Percentiles rank a stretch among this genome's conserved stretches.
Conservation (phyloP, 2,888 invertebrate species). For the Argynnis bischoffii region DNA sequence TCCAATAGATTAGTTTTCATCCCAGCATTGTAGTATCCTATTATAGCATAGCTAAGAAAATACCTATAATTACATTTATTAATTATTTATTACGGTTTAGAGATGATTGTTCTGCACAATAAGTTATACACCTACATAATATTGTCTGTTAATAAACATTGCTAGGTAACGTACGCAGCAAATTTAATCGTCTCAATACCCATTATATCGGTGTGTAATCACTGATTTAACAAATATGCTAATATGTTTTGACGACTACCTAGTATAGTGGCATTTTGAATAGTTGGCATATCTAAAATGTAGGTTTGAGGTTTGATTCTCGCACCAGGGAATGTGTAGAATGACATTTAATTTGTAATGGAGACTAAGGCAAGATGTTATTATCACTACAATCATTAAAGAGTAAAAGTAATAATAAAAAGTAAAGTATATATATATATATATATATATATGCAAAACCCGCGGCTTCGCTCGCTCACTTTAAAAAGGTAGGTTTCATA, state of each 20-base stretch:
- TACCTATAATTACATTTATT: conserved; percentile 36
- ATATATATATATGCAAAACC: too few relatives aligned
- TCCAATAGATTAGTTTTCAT: conserved; percentile 29
- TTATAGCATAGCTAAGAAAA: conserved; percentile 34
- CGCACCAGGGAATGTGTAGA: too few relatives aligned
- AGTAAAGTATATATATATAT: too few relatives aligned
- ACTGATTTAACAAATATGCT: conserved; percentile 9
- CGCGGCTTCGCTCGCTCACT: too few relatives aligned
- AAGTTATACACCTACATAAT: conserved; percentile 43
- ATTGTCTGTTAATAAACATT: conserved; percentile 30
- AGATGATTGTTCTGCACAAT: conserved; percentile 38
- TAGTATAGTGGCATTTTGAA: too few relatives aligned
- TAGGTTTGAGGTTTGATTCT: too few relatives aligned
- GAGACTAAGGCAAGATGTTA: too few relatives aligned
- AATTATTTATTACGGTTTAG: conserved; percentile 36
- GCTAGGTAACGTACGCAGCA: conserved; percentile 25
- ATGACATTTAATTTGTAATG: too few relatives aligned
- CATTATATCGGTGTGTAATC: conserved; percentile 14
- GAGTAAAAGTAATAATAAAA: too few relatives aligned
- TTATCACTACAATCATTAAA: too few relatives aligned
- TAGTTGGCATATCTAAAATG: too few relatives aligned
- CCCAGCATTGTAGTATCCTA: conserved; percentile 5
- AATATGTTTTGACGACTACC: background rate
- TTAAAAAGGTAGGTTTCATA: too few relatives aligned
- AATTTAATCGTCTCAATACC: conserved; percentile 17